These are phyloP conservation scores for Volucella inanis DNA, from an alignment of 2,888 invertebrate genomes.

Conservation along the genomic window DNA sequence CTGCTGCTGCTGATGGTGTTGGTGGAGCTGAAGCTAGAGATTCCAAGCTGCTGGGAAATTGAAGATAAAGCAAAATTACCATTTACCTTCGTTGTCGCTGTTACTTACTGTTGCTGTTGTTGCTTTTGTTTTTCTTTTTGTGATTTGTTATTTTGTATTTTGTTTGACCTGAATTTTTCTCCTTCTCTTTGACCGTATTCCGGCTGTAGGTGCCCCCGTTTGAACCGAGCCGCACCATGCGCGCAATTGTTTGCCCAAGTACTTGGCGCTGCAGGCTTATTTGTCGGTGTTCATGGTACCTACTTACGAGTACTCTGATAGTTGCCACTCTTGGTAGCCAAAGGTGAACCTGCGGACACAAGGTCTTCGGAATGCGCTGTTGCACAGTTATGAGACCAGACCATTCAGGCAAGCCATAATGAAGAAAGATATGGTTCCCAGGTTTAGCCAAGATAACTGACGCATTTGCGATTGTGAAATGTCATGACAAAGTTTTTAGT, in stretches of 20 bases:
- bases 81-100: slow-evolving; percentile 25
- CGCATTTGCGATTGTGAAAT: slow-evolving; percentile 64
- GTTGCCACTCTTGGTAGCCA: slow-evolving; percentile 26
- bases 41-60: slow-evolving; percentile 42
- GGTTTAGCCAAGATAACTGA: slow-evolving; percentile 45
- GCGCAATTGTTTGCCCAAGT: slow-evolving; percentile 53
- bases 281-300: slow-evolving; percentile 21
- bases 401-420: slow-evolving; percentile 45
- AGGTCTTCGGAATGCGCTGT: slow-evolving; percentile 69
- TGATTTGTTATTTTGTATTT: slow-evolving; percentile 35
- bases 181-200: slow-evolving; percentile 61
- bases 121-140: slow-evolving; percentile 20
- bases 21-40: not conserved
- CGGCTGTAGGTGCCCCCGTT: slow-evolving; percentile 57
- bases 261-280: slow-evolving; percentile 49
- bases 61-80: slow-evolving; percentile 53
- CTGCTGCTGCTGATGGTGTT: slow-evolving; percentile 1
- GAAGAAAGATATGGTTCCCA: slow-evolving; percentile 64
- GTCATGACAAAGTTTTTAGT: slow-evolving; percentile 37
- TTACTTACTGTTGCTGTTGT: not conserved
- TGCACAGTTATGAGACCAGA: slow-evolving; percentile 65
- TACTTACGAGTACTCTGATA: slow-evolving; percentile 30
- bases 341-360: slow-evolving; percentile 67
- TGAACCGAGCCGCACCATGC: slow-evolving; percentile 33
- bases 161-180: slow-evolving; percentile 66